Base-by-base conservation (phyloP, 2,797 vertebrate genomes). In the Gadopsis marmoratus region DNA sequence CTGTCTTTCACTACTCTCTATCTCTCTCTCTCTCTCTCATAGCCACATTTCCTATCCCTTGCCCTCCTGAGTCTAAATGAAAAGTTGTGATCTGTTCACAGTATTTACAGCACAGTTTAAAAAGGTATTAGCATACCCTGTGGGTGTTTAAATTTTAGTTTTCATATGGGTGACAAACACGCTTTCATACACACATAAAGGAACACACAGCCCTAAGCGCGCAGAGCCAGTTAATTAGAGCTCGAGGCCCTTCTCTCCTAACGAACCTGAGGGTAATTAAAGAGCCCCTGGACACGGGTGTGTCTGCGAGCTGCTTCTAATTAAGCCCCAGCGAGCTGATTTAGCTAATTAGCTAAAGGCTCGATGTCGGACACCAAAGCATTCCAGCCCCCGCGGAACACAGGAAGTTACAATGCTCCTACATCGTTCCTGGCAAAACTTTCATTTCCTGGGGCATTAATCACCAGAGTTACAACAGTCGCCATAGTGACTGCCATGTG, bases 301-400 rank as follows among this genome's bases (percentile, higher is more conserved):
- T 89, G 91, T 94, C 90, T 93, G 91, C 26, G 82, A 92, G 89
- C 88, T 92, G 88, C 86, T 90, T 91, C 91, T 95, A 95, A 96
- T 95, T 95, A 95, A 95, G 90, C 95, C 94, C 95, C 90, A 89
- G 94, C 74, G 94, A 93, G 92, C 91, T 94, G 93, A 94, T 95
- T 94, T 95, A 92, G 92, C 92, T 95, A 94, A 96, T 95, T 94
- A 94, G 88, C 93, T 94, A 91, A 95, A 86, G 89, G 90, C 88
- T 88, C 65, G 71, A 81, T 83, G 92, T 93, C 72, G 87, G 84
- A 93, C 88, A 90, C 90, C 88, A 90, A 95, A 91, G 91, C 91
- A 86, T 91, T 93, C 84, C 88, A 84, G 79, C 76, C 83, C 87
- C 85, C 47, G 74, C 63, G 79, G 91, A 93, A 93, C 91, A 86